A percentile compares a stretch with the other conserved stretches of the same genome.
Conservation (phyloP, 2,888 invertebrate genomes). For the Plebejus argus region DNA sequence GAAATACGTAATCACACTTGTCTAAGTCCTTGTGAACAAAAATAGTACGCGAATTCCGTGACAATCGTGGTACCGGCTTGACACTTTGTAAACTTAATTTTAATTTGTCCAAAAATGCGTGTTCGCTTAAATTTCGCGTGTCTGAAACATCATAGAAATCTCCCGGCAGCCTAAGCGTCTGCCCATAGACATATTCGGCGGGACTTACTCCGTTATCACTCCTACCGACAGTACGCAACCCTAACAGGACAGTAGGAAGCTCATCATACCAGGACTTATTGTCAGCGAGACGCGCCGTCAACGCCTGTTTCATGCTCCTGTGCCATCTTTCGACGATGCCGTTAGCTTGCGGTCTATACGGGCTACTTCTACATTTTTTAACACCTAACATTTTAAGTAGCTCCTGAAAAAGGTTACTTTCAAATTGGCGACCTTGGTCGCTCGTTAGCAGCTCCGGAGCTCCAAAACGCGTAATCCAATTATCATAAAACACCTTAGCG, state of each 20-base stretch:
- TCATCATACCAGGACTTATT: background rate
- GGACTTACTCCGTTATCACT: background rate
- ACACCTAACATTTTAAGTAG: too few relatives aligned
- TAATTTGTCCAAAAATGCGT: background rate
- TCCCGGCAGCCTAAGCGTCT: slow-evolving; percentile 13
- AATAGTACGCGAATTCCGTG: background rate
- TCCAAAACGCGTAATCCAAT: too few relatives aligned
- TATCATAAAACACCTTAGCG: too few relatives aligned
- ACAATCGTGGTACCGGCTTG: background rate
- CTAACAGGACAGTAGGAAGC: background rate
- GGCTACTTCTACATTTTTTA: too few relatives aligned
- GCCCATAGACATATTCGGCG: background rate
- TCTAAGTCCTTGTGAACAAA: slow-evolving; percentile 24
- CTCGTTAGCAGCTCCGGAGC: too few relatives aligned
- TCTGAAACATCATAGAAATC: slow-evolving; percentile 16
- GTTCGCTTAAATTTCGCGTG: background rate
- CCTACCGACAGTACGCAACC: background rate
- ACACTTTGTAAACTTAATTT: background rate
- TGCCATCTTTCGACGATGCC: too few relatives aligned
- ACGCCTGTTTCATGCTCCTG: too few relatives aligned
- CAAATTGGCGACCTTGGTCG: too few relatives aligned
- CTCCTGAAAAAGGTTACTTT: too few relatives aligned
- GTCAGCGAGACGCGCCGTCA: too few relatives aligned
- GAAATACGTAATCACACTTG: background rate
- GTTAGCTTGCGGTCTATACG: too few relatives aligned